phyloP scores from a whole-genome alignment of 2,888 invertebrate species.

The Drosophila eohydei region DNA sequence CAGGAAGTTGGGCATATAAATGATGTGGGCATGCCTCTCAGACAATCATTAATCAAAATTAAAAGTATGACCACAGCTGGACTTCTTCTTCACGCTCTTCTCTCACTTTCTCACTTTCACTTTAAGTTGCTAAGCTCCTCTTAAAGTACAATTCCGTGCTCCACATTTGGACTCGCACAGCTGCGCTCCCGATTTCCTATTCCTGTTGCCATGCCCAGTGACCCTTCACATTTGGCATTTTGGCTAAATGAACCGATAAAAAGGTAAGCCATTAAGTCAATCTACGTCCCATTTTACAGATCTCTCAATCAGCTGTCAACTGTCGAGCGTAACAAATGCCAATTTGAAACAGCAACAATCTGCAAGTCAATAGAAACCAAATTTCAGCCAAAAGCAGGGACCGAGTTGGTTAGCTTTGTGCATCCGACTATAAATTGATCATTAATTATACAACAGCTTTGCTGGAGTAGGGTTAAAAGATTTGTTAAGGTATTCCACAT shows the following conservation, averaged over 20 bases:
- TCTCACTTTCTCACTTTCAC: constrained; percentile 1
- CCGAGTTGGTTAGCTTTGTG: not conserved
- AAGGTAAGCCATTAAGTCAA: constrained; percentile 57
- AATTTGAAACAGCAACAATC: constrained; percentile 51
- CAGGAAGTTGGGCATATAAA: constrained; percentile 70
- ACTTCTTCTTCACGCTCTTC: not conserved
- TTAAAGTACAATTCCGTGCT: constrained; percentile 3
- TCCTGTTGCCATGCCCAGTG: constrained; percentile 22
- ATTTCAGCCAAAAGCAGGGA: too few relatives aligned
- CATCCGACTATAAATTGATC: constrained; percentile 20
- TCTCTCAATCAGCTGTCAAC: constrained; percentile 69
- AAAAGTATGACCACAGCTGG: constrained; percentile 64
- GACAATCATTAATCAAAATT: constrained; percentile 72
- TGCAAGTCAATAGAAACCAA: constrained; percentile 51
- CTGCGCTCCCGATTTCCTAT: constrained; percentile 15
- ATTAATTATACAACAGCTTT: constrained; percentile 20
- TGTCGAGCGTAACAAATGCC: constrained; percentile 57
- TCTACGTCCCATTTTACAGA: constrained; percentile 40
- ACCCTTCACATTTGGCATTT: constrained; percentile 51
- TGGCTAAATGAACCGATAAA: constrained; percentile 64
- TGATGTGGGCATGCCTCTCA: constrained; percentile 58
- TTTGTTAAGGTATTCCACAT: constrained; percentile 5
- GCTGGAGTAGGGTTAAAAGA: not conserved
- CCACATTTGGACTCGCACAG: not conserved
- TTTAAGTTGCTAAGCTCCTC: constrained; percentile 1